Evolutionary conservation across 2,888 invertebrate genomes (phyloP).

Genomic region (Diploptera punctata): DNA sequence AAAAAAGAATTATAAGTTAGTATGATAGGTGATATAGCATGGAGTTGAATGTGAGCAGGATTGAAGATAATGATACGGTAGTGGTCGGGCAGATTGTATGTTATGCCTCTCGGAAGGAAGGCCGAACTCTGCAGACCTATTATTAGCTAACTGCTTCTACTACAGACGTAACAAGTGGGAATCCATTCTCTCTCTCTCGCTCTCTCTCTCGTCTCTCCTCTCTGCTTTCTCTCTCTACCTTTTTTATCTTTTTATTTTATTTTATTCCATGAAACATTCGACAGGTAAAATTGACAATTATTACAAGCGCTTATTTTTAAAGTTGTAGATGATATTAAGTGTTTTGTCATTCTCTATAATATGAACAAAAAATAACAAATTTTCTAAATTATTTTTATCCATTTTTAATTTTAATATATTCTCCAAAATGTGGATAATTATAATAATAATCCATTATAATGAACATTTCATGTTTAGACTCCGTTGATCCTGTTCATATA

Average conservation of each 20-base stretch:
- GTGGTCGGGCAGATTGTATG: slow-evolving; percentile 22
- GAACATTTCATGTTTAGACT: no score
- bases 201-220: no score
- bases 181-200: neutral
- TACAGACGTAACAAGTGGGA: neutral
- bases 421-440: no score
- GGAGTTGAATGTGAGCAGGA: slow-evolving; percentile 8
- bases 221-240: no score
- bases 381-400: no score
- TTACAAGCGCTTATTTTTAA: neutral
- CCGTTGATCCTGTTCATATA: no score
- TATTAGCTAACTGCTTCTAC: slow-evolving; percentile 24
- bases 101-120: slow-evolving; percentile 23
- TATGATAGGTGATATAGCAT: neutral
- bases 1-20: no score
- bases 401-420: no score
- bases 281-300: slow-evolving; percentile 18
- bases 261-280: neutral
- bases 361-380: no score
- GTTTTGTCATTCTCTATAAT: no score
- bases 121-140: slow-evolving; percentile 7
- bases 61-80: slow-evolving; percentile 22
- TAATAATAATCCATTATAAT: no score
- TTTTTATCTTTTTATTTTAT: no score
- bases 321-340: slow-evolving; percentile 12